phyloP scores from a whole-genome alignment of 2,888 invertebrate genomes.

The Notodonta dromedarius region DNA sequence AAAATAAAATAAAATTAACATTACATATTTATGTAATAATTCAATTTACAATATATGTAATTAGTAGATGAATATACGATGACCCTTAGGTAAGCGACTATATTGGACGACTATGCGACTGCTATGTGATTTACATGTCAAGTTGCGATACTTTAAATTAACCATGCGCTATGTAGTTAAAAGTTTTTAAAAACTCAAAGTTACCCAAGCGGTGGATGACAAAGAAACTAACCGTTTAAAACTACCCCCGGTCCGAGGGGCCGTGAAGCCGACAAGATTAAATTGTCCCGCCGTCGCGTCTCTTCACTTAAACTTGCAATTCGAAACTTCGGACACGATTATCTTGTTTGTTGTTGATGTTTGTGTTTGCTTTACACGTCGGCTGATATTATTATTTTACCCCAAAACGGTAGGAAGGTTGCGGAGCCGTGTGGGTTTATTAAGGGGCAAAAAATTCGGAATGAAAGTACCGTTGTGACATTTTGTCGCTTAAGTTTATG shows the following conservation, averaged over 20 bases:
- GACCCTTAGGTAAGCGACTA: no score
- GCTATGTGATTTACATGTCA: no score
- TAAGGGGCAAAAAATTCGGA: not conserved
- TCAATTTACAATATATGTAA: no score
- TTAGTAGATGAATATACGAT: no score
- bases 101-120: no score
- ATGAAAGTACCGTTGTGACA: not conserved
- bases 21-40: no score
- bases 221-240: conserved; percentile 72
- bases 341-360: conserved; percentile 69
- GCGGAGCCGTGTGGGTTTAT: not conserved
- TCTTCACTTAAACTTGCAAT: conserved; percentile 66
- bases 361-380: conserved; percentile 41
- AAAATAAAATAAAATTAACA: no score
- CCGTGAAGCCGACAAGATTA: conserved; percentile 70
- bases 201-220: conserved; percentile 59
- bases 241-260: conserved; percentile 54
- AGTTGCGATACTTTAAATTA: conserved; percentile 50
- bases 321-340: conserved; percentile 68
- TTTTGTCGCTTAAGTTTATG: no score
- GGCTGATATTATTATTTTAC: conserved; percentile 20
- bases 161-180: conserved; percentile 47
- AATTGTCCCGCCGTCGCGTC: conserved; percentile 70
- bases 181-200: conserved; percentile 54
- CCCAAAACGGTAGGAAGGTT: not conserved